phyloP scores from a whole-genome alignment of 2,113 vertebrate genomes.

The Miniopterus natalensis region DNA sequence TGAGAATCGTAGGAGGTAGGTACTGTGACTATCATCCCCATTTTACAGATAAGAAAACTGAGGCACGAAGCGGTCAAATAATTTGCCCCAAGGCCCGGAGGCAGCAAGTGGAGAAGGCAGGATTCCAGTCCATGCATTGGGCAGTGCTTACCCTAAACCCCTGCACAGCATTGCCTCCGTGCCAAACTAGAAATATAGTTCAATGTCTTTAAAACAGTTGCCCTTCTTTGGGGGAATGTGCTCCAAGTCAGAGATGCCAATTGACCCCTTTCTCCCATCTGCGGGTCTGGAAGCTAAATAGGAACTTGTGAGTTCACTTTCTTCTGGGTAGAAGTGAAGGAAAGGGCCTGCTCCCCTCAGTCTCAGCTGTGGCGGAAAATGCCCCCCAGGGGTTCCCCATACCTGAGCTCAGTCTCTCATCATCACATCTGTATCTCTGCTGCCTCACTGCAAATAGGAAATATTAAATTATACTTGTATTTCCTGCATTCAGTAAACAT shows the following conservation, averaged over 20 bases:
- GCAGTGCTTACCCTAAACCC: background rate
- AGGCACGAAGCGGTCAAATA: background rate
- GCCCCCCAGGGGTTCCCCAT: background rate
- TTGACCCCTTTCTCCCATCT: no score
- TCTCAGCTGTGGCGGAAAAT: background rate
- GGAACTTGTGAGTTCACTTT: background rate
- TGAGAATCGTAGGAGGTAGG: background rate
- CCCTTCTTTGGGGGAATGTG: background rate
- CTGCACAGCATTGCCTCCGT: rapidly evolving
- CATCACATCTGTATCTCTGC: background rate
- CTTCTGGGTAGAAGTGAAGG: background rate
- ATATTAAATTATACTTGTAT: background rate
- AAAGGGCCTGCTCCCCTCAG: background rate
- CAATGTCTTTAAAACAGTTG: background rate
- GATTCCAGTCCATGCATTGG: background rate
- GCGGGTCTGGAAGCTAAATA: background rate
- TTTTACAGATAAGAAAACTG: constrained; percentile 5
- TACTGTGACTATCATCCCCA: background rate
- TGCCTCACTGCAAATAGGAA: background rate
- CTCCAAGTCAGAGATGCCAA: background rate
- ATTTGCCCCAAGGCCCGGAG: background rate
- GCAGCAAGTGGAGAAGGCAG: background rate
- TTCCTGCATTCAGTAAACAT: background rate
- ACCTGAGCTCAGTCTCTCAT: background rate
- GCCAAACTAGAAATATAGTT: background rate